phyloP scores from a whole-genome alignment of 2,888 invertebrate genomes.

The Cenopis cana region DNA sequence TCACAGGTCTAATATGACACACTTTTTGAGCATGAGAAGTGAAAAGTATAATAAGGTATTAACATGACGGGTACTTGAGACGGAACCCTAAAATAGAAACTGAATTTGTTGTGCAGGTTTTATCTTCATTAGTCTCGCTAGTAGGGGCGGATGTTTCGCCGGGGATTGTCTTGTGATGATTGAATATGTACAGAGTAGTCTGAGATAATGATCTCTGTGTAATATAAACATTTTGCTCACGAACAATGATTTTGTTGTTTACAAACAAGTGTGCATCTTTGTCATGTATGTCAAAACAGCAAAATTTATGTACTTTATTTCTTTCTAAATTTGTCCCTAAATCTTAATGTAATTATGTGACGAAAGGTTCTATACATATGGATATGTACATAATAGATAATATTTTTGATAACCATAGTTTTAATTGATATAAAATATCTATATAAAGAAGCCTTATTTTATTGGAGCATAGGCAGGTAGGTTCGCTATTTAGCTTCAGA shows the following conservation, averaged over 20 bases:
- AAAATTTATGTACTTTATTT: neutral
- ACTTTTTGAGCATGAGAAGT: no score
- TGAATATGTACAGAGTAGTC: conserved; percentile 64
- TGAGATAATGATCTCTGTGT: conserved; percentile 44
- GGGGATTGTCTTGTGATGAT: conserved; percentile 65
- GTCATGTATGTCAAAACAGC: neutral
- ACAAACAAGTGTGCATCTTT: neutral
- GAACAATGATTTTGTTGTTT: neutral
- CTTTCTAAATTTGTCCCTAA: neutral
- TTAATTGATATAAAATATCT: no score
- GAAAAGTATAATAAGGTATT: neutral
- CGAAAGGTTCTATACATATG: no score
- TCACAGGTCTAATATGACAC: no score
- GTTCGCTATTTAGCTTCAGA: no score
- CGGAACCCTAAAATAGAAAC: conserved; percentile 15
- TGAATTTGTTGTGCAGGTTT: conserved; percentile 38
- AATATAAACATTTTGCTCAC: conserved; percentile 12
- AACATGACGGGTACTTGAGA: neutral
- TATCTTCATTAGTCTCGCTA: conserved; percentile 46
- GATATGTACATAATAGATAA: no score
- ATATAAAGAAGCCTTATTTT: no score
- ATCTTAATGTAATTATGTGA: no score
- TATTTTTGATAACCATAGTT: no score
- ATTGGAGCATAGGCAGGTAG: no score
- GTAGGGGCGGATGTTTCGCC: conserved; percentile 64